Base-by-base conservation (phyloP, 2,888 invertebrate genomes). In the Athetis lepigone region DNA sequence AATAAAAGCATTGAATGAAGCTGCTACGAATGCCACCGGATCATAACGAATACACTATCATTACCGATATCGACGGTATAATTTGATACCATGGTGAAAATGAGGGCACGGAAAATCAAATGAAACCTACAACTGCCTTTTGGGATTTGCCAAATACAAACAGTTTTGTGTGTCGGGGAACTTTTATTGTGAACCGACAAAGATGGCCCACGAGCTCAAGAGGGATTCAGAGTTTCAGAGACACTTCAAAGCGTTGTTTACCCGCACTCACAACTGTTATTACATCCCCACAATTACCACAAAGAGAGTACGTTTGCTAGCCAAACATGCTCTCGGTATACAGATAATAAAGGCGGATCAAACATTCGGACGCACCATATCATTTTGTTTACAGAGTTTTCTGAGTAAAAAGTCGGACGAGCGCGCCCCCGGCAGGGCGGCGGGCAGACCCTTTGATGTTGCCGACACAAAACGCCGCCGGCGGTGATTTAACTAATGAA, bases 401-500 rank as follows among this genome's bases (percentile, higher is more conserved):
- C 93, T 92, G 87, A 91, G 94, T 94, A 94, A 94, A 95, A 95
- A 94, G 89, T 94, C 86, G 86, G 83, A 83, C 89, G 89, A 90
- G 90, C 88, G 90, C 90, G 91, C 92, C 92, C 93, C 90, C 85
- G 91, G 91, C 88, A 79, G 90, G 89, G 89, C 90, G 87, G 90
- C 88, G 84, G 83, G 79, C 80, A 79, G 86, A 83, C 85, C 90
- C 93, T 95, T 95, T 95, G 95, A 95, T 89, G 93, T 92, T 87
- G 88, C 95, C 95, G 95, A 94, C 95, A 94, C 91, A 92, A 94
- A 94, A 92, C 90, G 94, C 93, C 92, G 95, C 95, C 94, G 92
- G 90, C 93, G 92, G 93, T 93, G 94, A 95, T 95, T 95, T 95
- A 92, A 95, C 95, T 95, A 95, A 95, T 95, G 95, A 95, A 95